A percentile compares a stretch with the other conserved stretches of the same genome.
phyloP scores from a whole-genome alignment of 1,140 invertebrate species.

The Telenomus remus region DNA sequence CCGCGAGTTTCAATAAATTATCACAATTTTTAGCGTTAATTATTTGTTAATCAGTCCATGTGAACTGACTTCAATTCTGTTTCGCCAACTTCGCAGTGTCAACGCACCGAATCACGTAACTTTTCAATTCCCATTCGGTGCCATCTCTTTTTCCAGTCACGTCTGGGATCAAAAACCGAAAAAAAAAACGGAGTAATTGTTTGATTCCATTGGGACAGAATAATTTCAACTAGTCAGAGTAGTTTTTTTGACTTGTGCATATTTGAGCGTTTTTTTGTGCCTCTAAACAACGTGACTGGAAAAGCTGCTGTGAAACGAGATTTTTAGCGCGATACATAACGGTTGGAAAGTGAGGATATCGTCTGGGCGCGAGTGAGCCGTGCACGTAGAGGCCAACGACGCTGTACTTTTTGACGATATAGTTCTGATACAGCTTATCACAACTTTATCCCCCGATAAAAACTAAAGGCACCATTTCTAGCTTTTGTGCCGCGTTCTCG shows the following conservation, averaged over 20 bases:
- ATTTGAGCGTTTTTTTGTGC: constrained; percentile 11
- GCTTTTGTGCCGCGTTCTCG: constrained; percentile 63
- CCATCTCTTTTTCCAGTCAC: neutral
- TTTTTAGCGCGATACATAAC: constrained; percentile 49
- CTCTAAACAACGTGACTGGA: constrained; percentile 40
- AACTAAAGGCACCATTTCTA: constrained; percentile 71
- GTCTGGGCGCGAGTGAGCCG: constrained; percentile 24
- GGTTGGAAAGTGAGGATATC: constrained; percentile 50
- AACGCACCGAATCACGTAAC: too few relatives aligned
- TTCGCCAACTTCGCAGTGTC: too few relatives aligned
- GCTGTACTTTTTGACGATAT: constrained; percentile 61
- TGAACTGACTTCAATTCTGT: too few relatives aligned
- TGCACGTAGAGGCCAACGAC: constrained; percentile 49
- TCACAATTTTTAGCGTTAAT: too few relatives aligned
- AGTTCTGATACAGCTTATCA: constrained; percentile 70
- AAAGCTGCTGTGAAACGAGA: constrained; percentile 44
- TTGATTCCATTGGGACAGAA: too few relatives aligned
- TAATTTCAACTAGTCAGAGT: too few relatives aligned
- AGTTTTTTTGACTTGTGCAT: too few relatives aligned
- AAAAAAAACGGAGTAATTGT: too few relatives aligned
- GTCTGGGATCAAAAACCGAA: neutral
- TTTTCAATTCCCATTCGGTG: too few relatives aligned
- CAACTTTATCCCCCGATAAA: constrained; percentile 71
- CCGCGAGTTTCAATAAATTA: too few relatives aligned
- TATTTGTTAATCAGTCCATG: too few relatives aligned